Evolutionary conservation across 2,888 invertebrate genomes (phyloP), one percentile per base, ranked within the genome.

Genomic region (Tenthredo notha): DNA sequence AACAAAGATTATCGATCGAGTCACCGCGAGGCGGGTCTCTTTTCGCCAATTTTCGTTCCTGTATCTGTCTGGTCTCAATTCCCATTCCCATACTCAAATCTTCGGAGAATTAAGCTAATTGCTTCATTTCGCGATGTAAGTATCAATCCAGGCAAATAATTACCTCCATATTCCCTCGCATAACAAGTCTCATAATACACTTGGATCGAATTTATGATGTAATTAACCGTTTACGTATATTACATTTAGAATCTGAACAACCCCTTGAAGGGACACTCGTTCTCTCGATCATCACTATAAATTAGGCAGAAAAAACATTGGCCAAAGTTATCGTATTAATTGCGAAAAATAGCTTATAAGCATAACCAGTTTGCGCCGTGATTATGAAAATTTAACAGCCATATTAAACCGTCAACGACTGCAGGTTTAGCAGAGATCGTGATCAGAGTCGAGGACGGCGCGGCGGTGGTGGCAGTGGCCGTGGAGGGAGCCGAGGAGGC

Each of bases 391-490:
- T 43, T 25, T 15, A 54, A 18, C 54, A 77, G 5, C 5, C 12
- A 29, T 50, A 33, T 75, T 4, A 12, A 43, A 72, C 43, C 2
- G 10, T 77, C 3, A n/a, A 77, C n/a, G 2, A 77, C 25, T 9
- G 5, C 21, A 92, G 91, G 91, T 92, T 89, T 87, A 90, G 86
- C 83, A 90, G 91, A n/a, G 91, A 91, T n/a, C 90, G 91, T 87
- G 90, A 91, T 85, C 90, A 90, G 80, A 86, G 88, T 65, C 87
- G 91, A 54, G 90, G 92, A 25, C 90, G 91, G 61, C 89, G 91
- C 33, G 92, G 92, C 18, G 93, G 91, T 29, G 92, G 92, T n/a
- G 92, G 88, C 7, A 91, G 93, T n/a, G 90, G 92, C 40, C 89
- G 90, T 37, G 91, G 91, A 33, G 92, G 90, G 40, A 88, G 89